A percentile compares a stretch with the other conserved stretches of the same genome.
Evolutionary conservation across 2,113 vertebrate genomes (phyloP).

Genomic region (Canis aureus): DNA sequence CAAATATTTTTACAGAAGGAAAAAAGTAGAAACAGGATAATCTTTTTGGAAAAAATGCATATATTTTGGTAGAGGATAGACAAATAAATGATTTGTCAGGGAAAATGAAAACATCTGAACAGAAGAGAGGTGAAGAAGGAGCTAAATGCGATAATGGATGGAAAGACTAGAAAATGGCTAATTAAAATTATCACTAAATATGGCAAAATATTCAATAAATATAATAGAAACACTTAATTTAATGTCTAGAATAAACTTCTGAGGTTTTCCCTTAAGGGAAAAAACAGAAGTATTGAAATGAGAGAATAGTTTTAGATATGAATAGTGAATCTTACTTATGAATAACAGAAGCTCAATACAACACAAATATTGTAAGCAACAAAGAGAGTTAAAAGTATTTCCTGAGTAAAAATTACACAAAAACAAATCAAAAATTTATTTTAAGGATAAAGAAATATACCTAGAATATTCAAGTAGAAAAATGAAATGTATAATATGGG

Average conservation of each 20-base stretch:
- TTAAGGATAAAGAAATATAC: background rate
- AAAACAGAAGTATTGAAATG: background rate
- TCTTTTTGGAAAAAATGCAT: background rate
- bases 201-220: background rate
- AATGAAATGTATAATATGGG: background rate
- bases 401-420: background rate
- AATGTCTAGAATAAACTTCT: background rate
- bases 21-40: background rate
- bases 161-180: background rate
- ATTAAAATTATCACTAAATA: background rate
- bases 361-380: background rate
- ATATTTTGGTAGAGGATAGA: background rate
- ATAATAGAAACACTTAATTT: background rate
- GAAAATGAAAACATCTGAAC: background rate
- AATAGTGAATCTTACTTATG: background rate
- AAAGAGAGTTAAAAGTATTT: background rate
- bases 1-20: background rate
- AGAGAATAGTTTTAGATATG: background rate
- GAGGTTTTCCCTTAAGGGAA: background rate
- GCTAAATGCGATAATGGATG: background rate
- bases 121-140: background rate
- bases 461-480: background rate
- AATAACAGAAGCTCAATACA: background rate
- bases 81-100: background rate
- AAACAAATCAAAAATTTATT: background rate